Evolutionary conservation across 2,113 vertebrate species (phyloP), one percentile per base, ranked within the genome.

Genomic region (Zosterops japonicus): DNA sequence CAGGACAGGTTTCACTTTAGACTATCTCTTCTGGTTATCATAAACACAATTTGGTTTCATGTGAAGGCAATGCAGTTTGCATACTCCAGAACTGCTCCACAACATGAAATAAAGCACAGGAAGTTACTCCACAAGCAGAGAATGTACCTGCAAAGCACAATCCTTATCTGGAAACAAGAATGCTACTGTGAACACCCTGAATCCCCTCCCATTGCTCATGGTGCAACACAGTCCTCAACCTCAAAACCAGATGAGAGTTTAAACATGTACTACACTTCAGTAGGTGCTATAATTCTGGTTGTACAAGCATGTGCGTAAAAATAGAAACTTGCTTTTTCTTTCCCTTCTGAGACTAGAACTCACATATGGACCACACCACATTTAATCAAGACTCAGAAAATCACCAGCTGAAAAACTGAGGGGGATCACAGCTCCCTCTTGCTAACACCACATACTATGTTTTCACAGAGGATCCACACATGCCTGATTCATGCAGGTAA

Each of bases 1-100:
- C 83, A 94, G 72, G 74, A 91, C 95, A 61, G 83, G 91, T 94
- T 94, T 94, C 59, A 68, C 68, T 60, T 78, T 36, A 22, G n/a
- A 13, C 47, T 94, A 50, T 93, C 90, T 92, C 76, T 67, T 78
- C 77, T 75, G 33, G 35, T 68, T 97, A 90, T 90, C 86, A 52
- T 15, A 89, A 86, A 33, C 42, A 87, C 42, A 71, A 25, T 9
- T 36, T 57, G 53, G 47, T 86, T 96, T 90, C 93, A 90, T 42
- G 42, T 59, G 64, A 83, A 88, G 55, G 33, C 57, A 90, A 52
- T 14, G 18, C 33, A 63, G 17, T 90, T 92, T 81, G 83, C 83
- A 92, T 88, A 57, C 12, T 65, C 25, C 55, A 63, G 15, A 35
- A 71, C 56, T 76, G 68, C 44, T 90, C 50, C 76, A 50, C 71